Percentiles rank a stretch among this genome's conserved stretches.
phyloP scores from a whole-genome alignment of 2,113 vertebrate species.

The Gila orcuttii region DNA sequence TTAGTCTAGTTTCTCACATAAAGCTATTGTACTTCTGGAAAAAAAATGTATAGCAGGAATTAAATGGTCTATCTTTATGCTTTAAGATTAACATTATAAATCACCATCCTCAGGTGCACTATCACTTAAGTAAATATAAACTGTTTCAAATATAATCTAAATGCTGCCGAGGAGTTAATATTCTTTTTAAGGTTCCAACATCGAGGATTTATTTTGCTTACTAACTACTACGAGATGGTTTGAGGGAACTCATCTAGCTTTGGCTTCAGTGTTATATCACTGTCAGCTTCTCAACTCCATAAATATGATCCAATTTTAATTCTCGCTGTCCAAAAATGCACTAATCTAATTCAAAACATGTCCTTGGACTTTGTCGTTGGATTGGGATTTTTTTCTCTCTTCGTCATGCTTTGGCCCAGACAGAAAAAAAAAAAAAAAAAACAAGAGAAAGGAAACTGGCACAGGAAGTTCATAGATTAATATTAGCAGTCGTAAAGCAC shows the following conservation, averaged over 20 bases:
- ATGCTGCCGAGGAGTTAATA: not conserved
- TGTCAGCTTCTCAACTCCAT: conserved; percentile 7
- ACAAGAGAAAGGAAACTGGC: conserved; percentile 56
- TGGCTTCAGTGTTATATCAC: conserved; percentile 4
- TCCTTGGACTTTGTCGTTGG: conserved; percentile 67
- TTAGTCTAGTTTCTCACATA: too few species aligned
- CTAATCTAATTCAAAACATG: conserved; percentile 70
- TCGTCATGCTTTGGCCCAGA: conserved; percentile 57
- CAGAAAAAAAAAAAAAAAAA: conserved; percentile 46
- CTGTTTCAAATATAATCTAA: not conserved
- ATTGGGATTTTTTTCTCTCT: conserved; percentile 45
- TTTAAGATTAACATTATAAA: too few species aligned
- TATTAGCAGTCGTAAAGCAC: conserved; percentile 13
- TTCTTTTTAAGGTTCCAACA: not conserved
- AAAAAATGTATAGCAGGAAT: too few species aligned
- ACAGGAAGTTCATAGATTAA: conserved; percentile 53
- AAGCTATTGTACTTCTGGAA: too few species aligned
- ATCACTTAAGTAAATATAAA: not conserved
- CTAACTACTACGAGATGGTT: conserved; percentile 15
- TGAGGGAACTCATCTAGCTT: not conserved
- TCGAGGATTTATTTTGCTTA: not conserved
- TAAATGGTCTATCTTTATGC: too few species aligned
- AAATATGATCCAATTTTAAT: not conserved
- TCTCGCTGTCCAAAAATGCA: conserved; percentile 20
- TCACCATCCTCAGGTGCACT: not conserved